A percentile compares a stretch with the other conserved stretches of the same genome.
Evolutionary conservation across 2,888 invertebrate genomes (phyloP).

Genomic region (Dinocampus coccinellae): DNA sequence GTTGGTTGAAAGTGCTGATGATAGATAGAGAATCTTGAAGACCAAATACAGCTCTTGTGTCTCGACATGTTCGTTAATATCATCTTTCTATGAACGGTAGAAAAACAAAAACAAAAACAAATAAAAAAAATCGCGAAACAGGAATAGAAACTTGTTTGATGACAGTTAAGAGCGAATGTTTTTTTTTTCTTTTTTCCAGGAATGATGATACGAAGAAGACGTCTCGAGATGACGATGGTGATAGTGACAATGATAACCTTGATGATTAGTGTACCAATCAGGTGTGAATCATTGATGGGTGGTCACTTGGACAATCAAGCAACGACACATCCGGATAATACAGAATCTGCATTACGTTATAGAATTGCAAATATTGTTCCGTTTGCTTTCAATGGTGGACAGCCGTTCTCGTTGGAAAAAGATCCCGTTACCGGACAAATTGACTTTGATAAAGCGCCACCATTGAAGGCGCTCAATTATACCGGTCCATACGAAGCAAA

Average conservation of each 20-base stretch:
- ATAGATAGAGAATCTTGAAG: constrained; percentile 5
- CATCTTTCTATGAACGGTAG: neutral
- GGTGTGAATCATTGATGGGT: constrained; percentile 57
- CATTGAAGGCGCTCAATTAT: constrained; percentile 60
- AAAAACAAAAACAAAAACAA: neutral
- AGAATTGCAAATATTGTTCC: constrained; percentile 57
- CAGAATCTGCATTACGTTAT: constrained; percentile 53
- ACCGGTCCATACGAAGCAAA: constrained; percentile 51
- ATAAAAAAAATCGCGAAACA: too few relatives aligned
- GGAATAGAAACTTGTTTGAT: neutral
- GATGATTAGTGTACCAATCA: neutral
- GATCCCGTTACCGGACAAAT: constrained; percentile 78
- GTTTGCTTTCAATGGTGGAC: constrained; percentile 76
- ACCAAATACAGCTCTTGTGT: constrained; percentile 14
- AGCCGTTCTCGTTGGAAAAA: constrained; percentile 79
- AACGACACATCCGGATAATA: constrained; percentile 16
- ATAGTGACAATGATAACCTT: constrained; percentile 5
- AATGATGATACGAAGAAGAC: constrained; percentile 6
- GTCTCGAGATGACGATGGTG: neutral
- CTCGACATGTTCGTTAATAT: neutral
- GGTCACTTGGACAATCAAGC: constrained; percentile 59
- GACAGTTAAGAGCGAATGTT: constrained; percentile 1
- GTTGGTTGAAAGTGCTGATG: constrained; percentile 14
- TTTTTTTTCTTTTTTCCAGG: neutral
- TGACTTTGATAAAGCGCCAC: constrained; percentile 72